A percentile compares a stretch with the other conserved stretches of the same genome.
Evolutionary conservation across 2,888 invertebrate species (phyloP).

Genomic region (Scaptomyza parva): DNA sequence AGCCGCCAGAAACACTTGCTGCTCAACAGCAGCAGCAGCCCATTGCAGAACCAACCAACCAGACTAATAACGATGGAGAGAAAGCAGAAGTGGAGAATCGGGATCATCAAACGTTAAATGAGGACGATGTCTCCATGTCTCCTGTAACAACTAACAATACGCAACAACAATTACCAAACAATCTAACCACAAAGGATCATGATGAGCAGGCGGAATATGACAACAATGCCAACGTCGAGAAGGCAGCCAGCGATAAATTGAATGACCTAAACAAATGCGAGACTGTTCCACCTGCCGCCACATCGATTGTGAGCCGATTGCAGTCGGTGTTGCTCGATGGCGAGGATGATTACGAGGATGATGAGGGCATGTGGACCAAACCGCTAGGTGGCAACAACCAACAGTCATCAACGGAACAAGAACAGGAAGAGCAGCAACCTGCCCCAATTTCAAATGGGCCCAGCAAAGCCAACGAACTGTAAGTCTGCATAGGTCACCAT

Average conservation of each 20-base stretch:
- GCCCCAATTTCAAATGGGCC: constrained; percentile 71
- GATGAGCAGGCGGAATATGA: constrained; percentile 77
- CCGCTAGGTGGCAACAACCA: constrained; percentile 73
- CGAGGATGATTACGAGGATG: constrained; percentile 79
- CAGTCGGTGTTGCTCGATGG: constrained; percentile 73
- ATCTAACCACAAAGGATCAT: constrained; percentile 25
- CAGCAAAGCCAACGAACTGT: constrained; percentile 69
- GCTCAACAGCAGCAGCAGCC: constrained; percentile 10
- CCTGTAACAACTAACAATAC: constrained; percentile 4
- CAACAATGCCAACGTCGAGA: constrained; percentile 83
- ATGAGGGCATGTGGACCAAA: constrained; percentile 83
- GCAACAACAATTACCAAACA: constrained; percentile 9
- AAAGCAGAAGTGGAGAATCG: not conserved
- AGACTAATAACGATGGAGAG: constrained; percentile 14
- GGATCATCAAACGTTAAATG: constrained; percentile 27
- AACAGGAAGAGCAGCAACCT: constrained; percentile 24
- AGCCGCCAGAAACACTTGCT: constrained; percentile 18
- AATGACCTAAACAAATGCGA: constrained; percentile 49
- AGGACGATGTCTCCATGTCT: constrained; percentile 44
- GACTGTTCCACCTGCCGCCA: constrained; percentile 38
- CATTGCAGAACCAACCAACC: constrained; percentile 19
- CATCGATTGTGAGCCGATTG: constrained; percentile 62
- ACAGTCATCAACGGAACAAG: constrained; percentile 26
- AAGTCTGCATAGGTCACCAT: too few relatives aligned
- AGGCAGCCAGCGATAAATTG: constrained; percentile 56